A percentile compares a stretch with the other conserved stretches of the same genome.
Conservation (phyloP, 2,888 invertebrate genomes). For the Diadegma fenestrale region DNA sequence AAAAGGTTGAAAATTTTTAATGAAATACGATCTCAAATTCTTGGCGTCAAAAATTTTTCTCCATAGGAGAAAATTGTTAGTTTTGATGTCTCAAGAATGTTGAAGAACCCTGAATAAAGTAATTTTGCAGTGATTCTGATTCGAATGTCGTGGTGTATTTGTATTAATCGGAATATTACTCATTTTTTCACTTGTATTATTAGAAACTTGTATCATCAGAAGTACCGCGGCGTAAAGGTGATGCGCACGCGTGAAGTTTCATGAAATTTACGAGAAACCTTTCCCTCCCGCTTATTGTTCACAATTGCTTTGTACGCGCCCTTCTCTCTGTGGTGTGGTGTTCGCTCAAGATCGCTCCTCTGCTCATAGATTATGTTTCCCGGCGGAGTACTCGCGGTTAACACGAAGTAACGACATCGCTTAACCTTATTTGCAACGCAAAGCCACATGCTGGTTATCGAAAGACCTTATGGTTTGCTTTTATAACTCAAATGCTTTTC, state of each 20-base stretch:
- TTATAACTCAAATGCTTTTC: conserved; percentile 35
- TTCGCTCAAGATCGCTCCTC: conserved; percentile 29
- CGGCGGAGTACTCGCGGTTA: conserved; percentile 23
- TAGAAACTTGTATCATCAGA: conserved; percentile 5
- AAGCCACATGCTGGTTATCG: conserved; percentile 52
- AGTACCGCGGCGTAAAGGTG: conserved; percentile 4
- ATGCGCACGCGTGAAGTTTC: conserved; percentile 21
- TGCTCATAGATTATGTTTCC: conserved; percentile 42
- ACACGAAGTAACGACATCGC: conserved; percentile 64
- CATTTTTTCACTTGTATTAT: background rate
- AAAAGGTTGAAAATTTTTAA: no score
- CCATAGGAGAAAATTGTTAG: no score
- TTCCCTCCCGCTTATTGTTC: conserved; percentile 56
- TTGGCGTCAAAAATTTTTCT: no score
- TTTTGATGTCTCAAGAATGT: no score
- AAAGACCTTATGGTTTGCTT: conserved; percentile 22
- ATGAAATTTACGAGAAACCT: conserved; percentile 41
- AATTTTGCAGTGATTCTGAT: no score
- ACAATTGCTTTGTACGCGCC: conserved; percentile 17
- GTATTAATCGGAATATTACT: background rate
- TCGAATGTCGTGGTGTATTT: background rate
- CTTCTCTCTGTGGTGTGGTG: conserved; percentile 9
- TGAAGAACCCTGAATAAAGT: no score
- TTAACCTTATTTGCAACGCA: conserved; percentile 64
- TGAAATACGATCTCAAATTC: no score